These are phyloP conservation scores for Sesamia nonagrioides DNA, from an alignment of 1,140 invertebrate genomes.

Conservation along the genomic window DNA sequence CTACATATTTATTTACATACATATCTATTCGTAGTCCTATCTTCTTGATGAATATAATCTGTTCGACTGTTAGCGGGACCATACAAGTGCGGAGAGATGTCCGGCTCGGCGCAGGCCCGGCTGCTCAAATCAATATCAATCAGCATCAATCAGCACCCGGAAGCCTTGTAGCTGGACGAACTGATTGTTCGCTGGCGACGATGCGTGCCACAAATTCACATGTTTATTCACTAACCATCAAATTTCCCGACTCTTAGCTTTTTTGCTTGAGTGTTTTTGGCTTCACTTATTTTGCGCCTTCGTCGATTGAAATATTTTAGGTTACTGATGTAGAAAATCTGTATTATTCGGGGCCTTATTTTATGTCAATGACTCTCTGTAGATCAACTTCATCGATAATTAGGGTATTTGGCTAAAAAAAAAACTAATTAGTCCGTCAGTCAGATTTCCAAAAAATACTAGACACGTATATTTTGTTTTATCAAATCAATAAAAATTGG, in stretches of 20 bases:
- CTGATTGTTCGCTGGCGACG: slow-evolving; percentile 59
- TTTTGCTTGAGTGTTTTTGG: neutral
- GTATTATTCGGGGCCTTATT: too few species aligned
- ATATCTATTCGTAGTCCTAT: neutral
- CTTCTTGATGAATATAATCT: slow-evolving; percentile 40
- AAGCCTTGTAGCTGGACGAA: slow-evolving; percentile 69
- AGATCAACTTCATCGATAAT: too few species aligned
- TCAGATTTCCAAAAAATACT: too few species aligned
- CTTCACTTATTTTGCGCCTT: neutral
- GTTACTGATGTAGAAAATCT: too few species aligned
- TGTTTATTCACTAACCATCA: slow-evolving; percentile 30
- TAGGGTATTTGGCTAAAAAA: too few species aligned
- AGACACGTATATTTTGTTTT: too few species aligned
- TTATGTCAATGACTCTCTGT: too few species aligned
- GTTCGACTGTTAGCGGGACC: slow-evolving; percentile 39
- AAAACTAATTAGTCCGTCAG: too few species aligned
- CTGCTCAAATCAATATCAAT: slow-evolving; percentile 77
- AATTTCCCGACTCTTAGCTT: neutral
- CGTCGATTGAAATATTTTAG: neutral
- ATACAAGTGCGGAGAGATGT: slow-evolving; percentile 55
- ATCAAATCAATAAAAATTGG: too few species aligned
- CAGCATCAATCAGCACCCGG: slow-evolving; percentile 75
- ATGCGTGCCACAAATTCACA: slow-evolving; percentile 42
- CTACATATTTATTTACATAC: neutral
- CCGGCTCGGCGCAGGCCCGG: slow-evolving; percentile 46